Conservation (phyloP, 2,113 vertebrate genomes). For the Psittacara wagleri region DNA sequence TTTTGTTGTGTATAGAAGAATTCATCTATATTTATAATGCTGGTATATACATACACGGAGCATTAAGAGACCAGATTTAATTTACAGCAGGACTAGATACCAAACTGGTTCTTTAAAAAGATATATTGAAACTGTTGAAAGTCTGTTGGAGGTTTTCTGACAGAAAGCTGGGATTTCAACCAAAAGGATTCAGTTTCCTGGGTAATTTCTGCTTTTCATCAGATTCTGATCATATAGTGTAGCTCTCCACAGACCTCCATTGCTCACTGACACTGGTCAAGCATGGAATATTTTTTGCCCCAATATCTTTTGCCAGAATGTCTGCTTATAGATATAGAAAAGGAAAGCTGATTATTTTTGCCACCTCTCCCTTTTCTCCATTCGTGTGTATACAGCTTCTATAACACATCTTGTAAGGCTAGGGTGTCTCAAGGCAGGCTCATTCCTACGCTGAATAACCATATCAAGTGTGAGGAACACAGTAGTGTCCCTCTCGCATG, state of each 20-base stretch:
- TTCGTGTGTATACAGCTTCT: neutral
- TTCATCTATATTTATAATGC: neutral
- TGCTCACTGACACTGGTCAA: neutral
- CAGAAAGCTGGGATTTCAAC: constrained; percentile 14
- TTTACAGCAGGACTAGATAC: neutral
- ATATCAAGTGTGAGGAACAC: neutral
- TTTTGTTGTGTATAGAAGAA: neutral
- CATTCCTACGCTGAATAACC: neutral
- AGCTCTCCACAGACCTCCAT: neutral
- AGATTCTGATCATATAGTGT: neutral
- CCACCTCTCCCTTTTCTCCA: neutral
- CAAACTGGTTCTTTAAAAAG: neutral
- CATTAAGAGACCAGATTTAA: neutral
- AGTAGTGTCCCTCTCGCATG: accelerated
- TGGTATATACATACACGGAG: neutral
- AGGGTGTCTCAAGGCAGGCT: neutral
- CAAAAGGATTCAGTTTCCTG: neutral
- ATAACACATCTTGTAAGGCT: neutral
- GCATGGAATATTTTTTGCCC: neutral
- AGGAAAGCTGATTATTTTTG: neutral
- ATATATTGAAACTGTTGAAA: constrained; percentile 11
- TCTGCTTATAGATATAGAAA: neutral
- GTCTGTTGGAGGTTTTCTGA: neutral
- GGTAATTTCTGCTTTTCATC: constrained; percentile 39
- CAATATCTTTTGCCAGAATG: neutral